Base-by-base conservation (phyloP, 2,113 vertebrate genomes). In the Trichomycterus rosablanca region DNA sequence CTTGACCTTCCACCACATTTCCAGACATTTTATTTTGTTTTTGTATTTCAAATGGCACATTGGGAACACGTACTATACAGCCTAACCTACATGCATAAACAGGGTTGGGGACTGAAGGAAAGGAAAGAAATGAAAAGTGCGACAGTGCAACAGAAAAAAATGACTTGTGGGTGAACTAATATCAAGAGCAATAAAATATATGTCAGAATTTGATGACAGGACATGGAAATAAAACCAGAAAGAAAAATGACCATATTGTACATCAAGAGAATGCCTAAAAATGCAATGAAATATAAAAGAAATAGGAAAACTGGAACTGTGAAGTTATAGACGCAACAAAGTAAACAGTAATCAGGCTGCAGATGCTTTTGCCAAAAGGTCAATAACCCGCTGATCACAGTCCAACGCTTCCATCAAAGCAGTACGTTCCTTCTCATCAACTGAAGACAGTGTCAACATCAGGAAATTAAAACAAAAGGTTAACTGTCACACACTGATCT, bases 381-480 rank as follows among this genome's bases (percentile, higher is more conserved):
- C 24, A 32, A 14, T 19, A 58, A 16, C 5, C 20, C 14, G 7
- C 10, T 43, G 11, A 26, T 3, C 2, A 15, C 11, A 32, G n/a
- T n/a, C n/a, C 37, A 40, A 24, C 18, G 14, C 14, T 22, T 42
- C 34, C 26, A n/a, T n/a, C n/a, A n/a, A n/a, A 22, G 28, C 16
- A 57, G 23, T 24, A 48, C 8, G 1, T 35, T 37, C 5, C 12
- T 1, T 19, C 16, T 19, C 30, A 14, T 30, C 14, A 37, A 24
- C 2, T 23, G 45, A 40, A 37, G 32, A 61, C 19, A 49, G 22
- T 61, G 58, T 49, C 58, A 61, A 50, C 34, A 23, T 28, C 9
- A 30, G 23, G 11, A 50, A 39, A 40, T 61, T 26, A 40, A 50
- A 61, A 49, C 1, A 6, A 51, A 51, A 62, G 59, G 35, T 51